Evolutionary conservation across 2,113 vertebrate species (phyloP).

Genomic region (Ahaetulla prasina): DNA sequence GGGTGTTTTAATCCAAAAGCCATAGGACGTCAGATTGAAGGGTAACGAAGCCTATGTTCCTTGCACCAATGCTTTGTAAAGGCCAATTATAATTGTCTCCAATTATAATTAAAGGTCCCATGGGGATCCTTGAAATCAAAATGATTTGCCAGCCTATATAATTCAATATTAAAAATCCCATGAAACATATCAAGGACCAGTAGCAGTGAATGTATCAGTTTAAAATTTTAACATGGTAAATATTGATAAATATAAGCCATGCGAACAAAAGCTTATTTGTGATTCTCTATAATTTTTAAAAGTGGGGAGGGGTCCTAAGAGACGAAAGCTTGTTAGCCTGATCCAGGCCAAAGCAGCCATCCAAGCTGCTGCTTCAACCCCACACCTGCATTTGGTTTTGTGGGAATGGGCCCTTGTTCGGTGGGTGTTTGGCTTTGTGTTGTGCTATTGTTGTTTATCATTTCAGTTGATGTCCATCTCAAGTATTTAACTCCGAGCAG

Average conservation of each 20-base stretch:
- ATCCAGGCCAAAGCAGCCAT: background rate
- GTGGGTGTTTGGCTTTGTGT: background rate
- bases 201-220: background rate
- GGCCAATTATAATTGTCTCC: background rate
- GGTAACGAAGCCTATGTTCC: background rate
- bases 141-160: background rate
- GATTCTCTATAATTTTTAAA: background rate
- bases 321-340: background rate
- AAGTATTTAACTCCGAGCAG: background rate
- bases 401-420: background rate
- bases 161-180: background rate
- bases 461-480: background rate
- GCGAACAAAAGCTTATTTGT: background rate
- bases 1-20: background rate
- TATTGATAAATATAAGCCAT: background rate
- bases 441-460: background rate
- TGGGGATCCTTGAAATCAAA: background rate
- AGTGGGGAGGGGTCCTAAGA: background rate
- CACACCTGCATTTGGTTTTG: background rate
- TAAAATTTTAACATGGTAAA: background rate
- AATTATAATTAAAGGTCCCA: background rate
- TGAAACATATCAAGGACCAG: background rate
- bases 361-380: background rate
- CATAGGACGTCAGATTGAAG: background rate
- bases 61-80: background rate